phyloP scores from a whole-genome alignment of 2,113 vertebrate species.

The Odontophorus gujanensis region DNA sequence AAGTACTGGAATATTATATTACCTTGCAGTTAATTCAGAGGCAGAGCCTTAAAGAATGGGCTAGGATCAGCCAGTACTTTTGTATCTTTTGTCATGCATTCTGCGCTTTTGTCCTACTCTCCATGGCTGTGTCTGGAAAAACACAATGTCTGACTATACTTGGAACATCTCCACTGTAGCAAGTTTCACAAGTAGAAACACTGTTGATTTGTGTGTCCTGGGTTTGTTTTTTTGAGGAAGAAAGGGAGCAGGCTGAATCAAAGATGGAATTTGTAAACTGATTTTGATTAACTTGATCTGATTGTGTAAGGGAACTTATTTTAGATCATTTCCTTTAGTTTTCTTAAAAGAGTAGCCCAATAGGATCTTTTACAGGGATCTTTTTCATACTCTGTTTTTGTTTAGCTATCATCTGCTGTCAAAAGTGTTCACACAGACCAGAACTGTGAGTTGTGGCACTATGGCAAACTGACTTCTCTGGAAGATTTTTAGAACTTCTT shows the following conservation, averaged over 20 bases:
- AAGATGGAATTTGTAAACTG: constrained; percentile 57
- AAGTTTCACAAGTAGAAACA: background rate
- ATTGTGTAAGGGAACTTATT: constrained; percentile 66
- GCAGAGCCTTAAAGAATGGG: background rate
- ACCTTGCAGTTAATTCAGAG: background rate
- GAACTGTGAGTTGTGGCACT: constrained; percentile 67
- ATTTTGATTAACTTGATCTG: constrained; percentile 48
- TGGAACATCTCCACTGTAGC: background rate
- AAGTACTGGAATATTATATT: background rate
- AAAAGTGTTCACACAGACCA: constrained; percentile 56
- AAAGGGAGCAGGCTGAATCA: background rate
- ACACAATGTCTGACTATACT: background rate
- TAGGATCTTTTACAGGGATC: constrained; percentile 57
- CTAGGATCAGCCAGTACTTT: background rate
- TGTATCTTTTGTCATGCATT: background rate
- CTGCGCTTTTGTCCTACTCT: background rate
- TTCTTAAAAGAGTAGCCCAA: constrained; percentile 20
- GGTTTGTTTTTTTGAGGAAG: background rate
- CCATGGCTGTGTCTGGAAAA: background rate
- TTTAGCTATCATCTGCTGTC: constrained; percentile 60
- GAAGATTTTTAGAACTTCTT: constrained; percentile 68
- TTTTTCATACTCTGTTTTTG: constrained; percentile 63
- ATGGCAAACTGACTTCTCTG: constrained; percentile 52
- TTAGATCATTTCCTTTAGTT: constrained; percentile 57
- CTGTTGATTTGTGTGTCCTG: background rate